Evolutionary conservation across 2,113 vertebrate species (phyloP).

Genomic region (Saguinus imperator): DNA sequence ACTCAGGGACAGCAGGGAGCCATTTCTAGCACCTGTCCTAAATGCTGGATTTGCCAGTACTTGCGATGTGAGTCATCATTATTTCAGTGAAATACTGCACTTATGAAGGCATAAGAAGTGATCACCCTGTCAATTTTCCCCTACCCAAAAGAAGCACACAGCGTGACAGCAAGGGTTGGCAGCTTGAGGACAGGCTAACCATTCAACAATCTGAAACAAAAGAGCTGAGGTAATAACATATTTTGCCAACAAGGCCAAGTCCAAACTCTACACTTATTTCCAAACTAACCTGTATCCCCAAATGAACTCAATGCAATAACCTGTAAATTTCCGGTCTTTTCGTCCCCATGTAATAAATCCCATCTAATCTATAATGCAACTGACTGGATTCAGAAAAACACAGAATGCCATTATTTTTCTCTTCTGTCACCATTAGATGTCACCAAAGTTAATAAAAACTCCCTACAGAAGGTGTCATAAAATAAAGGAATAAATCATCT

Average conservation of each 20-base stretch:
- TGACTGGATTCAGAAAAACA: background rate
- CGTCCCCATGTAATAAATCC: background rate
- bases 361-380: accelerated
- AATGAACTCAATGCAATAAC: background rate
- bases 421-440: constrained; percentile 37
- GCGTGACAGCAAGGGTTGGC: accelerated
- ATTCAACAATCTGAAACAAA: accelerated
- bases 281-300: background rate
- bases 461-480: background rate
- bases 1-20: accelerated
- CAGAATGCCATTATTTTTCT: background rate
- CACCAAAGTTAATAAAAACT: constrained; percentile 33
- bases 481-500: background rate
- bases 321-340: accelerated
- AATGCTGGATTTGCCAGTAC: accelerated
- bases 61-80: accelerated
- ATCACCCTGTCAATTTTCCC: accelerated
- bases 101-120: background rate
- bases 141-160: accelerated
- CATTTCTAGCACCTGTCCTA: accelerated
- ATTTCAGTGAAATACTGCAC: accelerated
- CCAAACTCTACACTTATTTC: accelerated
- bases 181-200: accelerated
- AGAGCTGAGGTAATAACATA: accelerated
- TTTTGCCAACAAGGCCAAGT: background rate